Percentiles rank a stretch among this genome's conserved stretches.
These are phyloP conservation scores for Colaptes auratus DNA, from an alignment of 2,113 vertebrate genomes.

Conservation along the genomic window DNA sequence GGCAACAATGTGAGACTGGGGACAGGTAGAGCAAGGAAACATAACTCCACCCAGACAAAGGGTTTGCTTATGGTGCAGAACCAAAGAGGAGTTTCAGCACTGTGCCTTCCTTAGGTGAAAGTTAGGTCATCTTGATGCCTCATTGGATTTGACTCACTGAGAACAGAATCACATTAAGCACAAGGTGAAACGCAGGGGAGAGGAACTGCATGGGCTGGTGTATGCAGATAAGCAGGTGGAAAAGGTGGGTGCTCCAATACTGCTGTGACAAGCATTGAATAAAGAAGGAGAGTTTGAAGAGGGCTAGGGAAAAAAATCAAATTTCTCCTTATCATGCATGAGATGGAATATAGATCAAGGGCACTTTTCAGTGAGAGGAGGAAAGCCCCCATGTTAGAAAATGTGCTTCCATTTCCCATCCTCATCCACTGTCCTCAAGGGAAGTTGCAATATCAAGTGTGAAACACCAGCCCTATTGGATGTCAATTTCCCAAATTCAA, in stretches of 20 bases:
- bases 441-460: background rate
- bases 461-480: background rate
- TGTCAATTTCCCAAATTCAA: background rate
- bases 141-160: background rate
- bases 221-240: background rate
- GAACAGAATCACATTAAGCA: background rate
- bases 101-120: background rate
- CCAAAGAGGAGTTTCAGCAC: background rate
- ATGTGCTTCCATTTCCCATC: background rate
- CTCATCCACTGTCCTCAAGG: background rate
- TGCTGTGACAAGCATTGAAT: background rate
- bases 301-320: background rate
- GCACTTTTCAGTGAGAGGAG: background rate
- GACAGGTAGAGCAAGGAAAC: background rate
- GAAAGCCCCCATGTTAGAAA: background rate
- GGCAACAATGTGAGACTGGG: accelerated
- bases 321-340: background rate
- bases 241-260: background rate
- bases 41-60: background rate
- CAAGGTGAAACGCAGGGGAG: background rate
- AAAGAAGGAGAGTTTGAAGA: background rate
- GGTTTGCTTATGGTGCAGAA: background rate
- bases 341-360: background rate
- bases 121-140: background rate
- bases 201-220: background rate